Evolutionary conservation across 1,140 invertebrate genomes (phyloP).

Genomic region (Papilio polyxenes): DNA sequence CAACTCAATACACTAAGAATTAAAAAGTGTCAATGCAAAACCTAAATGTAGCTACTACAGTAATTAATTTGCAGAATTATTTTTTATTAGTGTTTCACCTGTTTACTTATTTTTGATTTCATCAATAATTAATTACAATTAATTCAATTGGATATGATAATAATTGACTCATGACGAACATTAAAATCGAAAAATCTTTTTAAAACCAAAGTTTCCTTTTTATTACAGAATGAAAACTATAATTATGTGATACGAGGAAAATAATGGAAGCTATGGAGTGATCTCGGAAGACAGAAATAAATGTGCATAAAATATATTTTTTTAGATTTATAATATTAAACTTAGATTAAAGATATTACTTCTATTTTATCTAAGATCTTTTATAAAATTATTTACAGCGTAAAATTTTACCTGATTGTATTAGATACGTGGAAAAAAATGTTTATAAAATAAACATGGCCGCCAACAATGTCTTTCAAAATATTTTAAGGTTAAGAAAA

Average conservation of each 20-base stretch:
- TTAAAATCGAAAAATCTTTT: not conserved
- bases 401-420: not conserved
- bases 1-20: not conserved
- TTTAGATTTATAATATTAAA: constrained; percentile 47
- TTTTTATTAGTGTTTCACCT: not conserved
- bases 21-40: not conserved
- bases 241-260: constrained; percentile 68
- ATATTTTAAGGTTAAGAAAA: not conserved
- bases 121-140: not conserved
- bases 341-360: constrained; percentile 53
- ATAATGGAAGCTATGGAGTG: constrained; percentile 70
- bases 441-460: constrained; percentile 9
- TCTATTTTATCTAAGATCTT: constrained; percentile 47
- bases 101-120: not conserved
- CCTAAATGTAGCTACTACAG: not conserved
- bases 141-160: too few relatives aligned
- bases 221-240: constrained; percentile 54
- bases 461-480: constrained; percentile 6
- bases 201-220: constrained; percentile 34
- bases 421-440: constrained; percentile 11
- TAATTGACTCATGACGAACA: too few relatives aligned
- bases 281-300: constrained; percentile 66
- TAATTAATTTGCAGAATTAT: not conserved
- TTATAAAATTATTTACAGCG: constrained; percentile 29
- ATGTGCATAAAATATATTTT: constrained; percentile 55